phyloP scores from a whole-genome alignment of 2,113 vertebrate genomes.

The Salvator merianae region DNA sequence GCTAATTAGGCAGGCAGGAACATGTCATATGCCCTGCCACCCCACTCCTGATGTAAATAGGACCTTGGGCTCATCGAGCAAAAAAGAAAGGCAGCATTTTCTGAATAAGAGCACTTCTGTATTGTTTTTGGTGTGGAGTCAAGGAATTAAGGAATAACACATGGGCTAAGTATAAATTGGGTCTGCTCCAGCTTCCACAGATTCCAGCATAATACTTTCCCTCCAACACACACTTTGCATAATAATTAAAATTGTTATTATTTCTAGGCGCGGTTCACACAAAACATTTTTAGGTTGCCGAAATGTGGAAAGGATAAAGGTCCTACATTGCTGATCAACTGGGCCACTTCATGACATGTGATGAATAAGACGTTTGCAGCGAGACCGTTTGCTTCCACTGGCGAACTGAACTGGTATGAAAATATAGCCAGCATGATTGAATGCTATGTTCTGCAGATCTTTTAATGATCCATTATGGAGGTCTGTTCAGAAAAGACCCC shows the following conservation, averaged over 20 bases:
- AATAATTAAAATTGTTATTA: not conserved
- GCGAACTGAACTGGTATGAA: conserved; percentile 42
- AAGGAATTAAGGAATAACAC: conserved; percentile 22
- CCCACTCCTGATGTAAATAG: not conserved
- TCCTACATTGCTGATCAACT: not conserved
- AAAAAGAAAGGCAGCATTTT: conserved; percentile 15
- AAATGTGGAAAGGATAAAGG: conserved; percentile 37
- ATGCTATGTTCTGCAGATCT: conserved; percentile 40
- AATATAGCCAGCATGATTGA: conserved; percentile 54
- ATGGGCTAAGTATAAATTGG: conserved; percentile 5
- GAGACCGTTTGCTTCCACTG: conserved; percentile 34
- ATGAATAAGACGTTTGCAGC: conserved; percentile 37
- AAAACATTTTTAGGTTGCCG: conserved; percentile 18
- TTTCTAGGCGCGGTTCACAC: conserved; percentile 1
- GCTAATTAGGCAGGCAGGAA: not conserved
- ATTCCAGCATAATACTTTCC: conserved; percentile 12
- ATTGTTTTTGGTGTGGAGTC: conserved; percentile 26
- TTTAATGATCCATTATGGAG: conserved; percentile 49
- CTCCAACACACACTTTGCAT: not conserved
- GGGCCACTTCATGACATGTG: not conserved
- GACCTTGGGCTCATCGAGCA: not conserved
- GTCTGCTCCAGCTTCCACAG: conserved; percentile 9
- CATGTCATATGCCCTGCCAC: not conserved
- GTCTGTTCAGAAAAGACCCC: conserved; percentile 54
- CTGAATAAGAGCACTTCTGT: conserved; percentile 24